Conservation (phyloP, 2,797 vertebrate genomes). For the Triplophysa yarkandensis region DNA sequence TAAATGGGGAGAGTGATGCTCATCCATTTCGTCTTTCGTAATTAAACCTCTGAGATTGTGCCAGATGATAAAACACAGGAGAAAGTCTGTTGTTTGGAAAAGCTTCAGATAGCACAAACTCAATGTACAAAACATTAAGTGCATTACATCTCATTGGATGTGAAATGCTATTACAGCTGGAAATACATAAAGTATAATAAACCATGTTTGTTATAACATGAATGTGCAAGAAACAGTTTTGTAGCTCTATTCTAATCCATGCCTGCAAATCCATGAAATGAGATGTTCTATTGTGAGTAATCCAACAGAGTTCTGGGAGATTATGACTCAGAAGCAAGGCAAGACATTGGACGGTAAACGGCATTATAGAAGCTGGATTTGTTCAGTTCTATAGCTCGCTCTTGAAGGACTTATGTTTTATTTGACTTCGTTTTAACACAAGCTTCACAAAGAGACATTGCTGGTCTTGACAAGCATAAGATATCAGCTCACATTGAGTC, state of each 20-base stretch:
- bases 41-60: conserved; percentile 33
- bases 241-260: conserved; percentile 76
- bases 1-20: background rate
- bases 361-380: background rate
- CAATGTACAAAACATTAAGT: conserved; percentile 13
- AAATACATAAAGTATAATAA: conserved; percentile 28
- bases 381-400: background rate
- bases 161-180: conserved; percentile 7
- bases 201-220: conserved; percentile 54
- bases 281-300: conserved; percentile 78
- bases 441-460: background rate
- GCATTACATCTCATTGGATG: conserved; percentile 5
- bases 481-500: background rate
- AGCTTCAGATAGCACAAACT: conserved; percentile 22
- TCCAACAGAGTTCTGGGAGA: conserved; percentile 74
- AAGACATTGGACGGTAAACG: conserved; percentile 1
- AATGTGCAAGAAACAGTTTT: conserved; percentile 65
- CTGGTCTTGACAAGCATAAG: background rate
- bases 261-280: conserved; percentile 76
- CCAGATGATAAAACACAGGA: conserved; percentile 24
- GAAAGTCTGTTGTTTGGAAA: conserved; percentile 34
- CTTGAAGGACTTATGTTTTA: conserved; percentile 1
- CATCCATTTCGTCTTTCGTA: conserved; percentile 33
- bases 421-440: background rate
- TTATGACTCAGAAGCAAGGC: conserved; percentile 67